Evolutionary conservation across 2,113 vertebrate species (phyloP), one percentile per base, ranked within the genome.

Genomic region (Thinocorus orbignyianus): DNA sequence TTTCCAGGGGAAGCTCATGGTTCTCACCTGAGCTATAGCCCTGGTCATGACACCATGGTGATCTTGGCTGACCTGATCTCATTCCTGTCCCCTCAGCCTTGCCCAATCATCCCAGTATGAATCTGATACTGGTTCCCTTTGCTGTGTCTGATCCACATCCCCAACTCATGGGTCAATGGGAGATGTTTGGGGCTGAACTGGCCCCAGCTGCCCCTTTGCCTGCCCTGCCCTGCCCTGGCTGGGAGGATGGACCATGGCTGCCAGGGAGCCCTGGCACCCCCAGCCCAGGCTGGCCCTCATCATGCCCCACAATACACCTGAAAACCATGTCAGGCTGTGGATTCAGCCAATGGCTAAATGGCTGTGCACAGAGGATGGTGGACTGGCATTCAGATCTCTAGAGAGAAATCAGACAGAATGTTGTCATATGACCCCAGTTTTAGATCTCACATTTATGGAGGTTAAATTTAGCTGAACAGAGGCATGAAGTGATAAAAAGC

Each of bases 261-360:
- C 24, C 28, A 19, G 18, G n/a, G 17, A 62, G 11, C 7, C 28
- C 15, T 4, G 6, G 4, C 14, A 30, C 13, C 17, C 25, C 35
- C 31, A 26, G n/a, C 22, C 8, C 5, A 70, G 65, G 48, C 23
- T 4, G 4, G 23, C 17, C 11, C 13, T 12, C 10, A 11, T 0
- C 3, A 11, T 39, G 37, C 26, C 41, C 8, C 37, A 31, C 9
- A 13, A 16, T 3, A 33, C 26, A 17, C 33, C 16, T 7, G 10
- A 30, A 49, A 49, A 33, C 3, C n/a, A 10, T 30, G 23, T 20
- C 55, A 16, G 30, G 18, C 14, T 37, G 17, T 19, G 61, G 28
- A 19, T 48, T 15, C 39, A 35, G 12, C 0, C 1, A 19, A 41
- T 9, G 39, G 15, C 0, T 46, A 18, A 1, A 5, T 7, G 12